These are phyloP conservation scores for Saccostrea cuccullata DNA, from an alignment of 1,140 invertebrate species.

Conservation along the genomic window DNA sequence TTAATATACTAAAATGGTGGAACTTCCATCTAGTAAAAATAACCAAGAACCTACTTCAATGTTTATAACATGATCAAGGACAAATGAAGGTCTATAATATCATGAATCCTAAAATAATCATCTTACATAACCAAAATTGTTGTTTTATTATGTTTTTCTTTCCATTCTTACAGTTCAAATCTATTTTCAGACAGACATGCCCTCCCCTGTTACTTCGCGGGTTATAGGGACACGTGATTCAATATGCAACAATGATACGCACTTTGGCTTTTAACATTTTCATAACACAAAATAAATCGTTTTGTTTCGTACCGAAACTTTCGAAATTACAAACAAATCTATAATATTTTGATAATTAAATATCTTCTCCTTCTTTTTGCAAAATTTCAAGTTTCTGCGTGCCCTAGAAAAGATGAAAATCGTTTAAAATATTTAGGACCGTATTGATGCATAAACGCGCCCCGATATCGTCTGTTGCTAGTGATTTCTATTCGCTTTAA, in stretches of 20 bases:
- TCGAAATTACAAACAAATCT: background rate
- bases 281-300: conserved; percentile 24
- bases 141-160: background rate
- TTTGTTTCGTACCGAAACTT: background rate
- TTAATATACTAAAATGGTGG: too few relatives aligned
- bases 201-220: conserved; percentile 7
- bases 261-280: background rate
- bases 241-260: conserved; percentile 33
- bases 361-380: conserved; percentile 13
- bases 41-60: too few relatives aligned
- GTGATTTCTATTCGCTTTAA: conserved; percentile 36
- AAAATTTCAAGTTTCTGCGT: conserved; percentile 35
- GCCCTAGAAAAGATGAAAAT: background rate
- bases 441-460: conserved; percentile 28
- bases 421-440: conserved; percentile 41
- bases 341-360: conserved; percentile 33
- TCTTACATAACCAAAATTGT: too few relatives aligned
- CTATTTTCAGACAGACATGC: background rate
- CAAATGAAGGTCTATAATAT: background rate
- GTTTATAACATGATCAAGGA: background rate
- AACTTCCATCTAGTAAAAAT: too few relatives aligned
- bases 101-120: background rate
- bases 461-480: conserved; percentile 49
- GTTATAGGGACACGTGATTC: background rate
- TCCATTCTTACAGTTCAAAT: background rate